A percentile compares a stretch with the other conserved stretches of the same genome.
phyloP scores from a whole-genome alignment of 2,113 vertebrate species.

The Haemorhous mexicanus region DNA sequence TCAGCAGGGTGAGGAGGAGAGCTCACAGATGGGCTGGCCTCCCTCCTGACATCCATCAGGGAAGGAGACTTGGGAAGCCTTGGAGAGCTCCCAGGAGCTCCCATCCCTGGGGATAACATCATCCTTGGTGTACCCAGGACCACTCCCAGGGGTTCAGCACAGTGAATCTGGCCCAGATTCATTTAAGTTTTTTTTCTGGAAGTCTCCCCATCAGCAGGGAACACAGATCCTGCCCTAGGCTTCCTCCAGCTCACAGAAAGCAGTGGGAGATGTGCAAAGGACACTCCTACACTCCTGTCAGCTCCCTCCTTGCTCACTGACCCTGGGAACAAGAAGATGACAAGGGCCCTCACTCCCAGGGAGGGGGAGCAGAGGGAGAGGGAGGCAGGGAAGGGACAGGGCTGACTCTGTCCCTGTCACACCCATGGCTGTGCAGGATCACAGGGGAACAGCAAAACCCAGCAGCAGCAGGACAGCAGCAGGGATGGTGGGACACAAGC shows the following conservation, averaged over 20 bases:
- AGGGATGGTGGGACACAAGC: not conserved
- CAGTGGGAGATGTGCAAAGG: not conserved
- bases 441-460: not conserved
- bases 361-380: not conserved
- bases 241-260: fast-evolving
- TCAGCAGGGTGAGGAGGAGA: not conserved
- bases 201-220: not conserved
- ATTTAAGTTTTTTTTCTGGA: not conserved
- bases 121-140: not conserved
- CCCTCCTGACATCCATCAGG: not conserved
- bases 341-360: not conserved
- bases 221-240: not conserved
- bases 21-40: not conserved
- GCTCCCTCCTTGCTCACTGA: not conserved
- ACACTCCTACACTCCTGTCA: not conserved
- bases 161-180: not conserved
- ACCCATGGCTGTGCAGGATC: not conserved
- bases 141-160: not conserved
- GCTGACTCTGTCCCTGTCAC: not conserved
- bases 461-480: not conserved
- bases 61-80: fast-evolving
- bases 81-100: not conserved
- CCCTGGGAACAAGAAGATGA: not conserved
- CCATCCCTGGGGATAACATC: fast-evolving
- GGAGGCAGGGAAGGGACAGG: not conserved